These are phyloP conservation scores for Amniataba percoides DNA, from an alignment of 2,797 vertebrate species.

Conservation along the genomic window DNA sequence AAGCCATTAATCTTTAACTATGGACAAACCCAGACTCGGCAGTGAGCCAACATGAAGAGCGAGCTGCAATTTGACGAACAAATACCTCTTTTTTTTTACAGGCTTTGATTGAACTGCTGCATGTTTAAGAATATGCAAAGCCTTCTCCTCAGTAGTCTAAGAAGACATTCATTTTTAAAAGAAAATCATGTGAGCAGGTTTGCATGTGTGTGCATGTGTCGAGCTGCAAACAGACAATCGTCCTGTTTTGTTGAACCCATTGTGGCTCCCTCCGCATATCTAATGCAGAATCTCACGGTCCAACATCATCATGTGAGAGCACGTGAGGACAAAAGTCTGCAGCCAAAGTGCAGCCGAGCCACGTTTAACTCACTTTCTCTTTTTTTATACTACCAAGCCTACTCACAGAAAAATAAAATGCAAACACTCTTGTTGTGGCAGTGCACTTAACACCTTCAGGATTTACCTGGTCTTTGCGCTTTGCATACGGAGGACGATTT, in stretches of 20 bases:
- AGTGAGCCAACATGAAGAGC: conserved; percentile 25
- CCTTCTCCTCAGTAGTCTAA: not conserved
- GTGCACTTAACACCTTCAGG: not conserved
- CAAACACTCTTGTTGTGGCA: not conserved
- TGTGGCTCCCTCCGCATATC: conserved; percentile 22
- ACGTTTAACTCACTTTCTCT: not conserved
- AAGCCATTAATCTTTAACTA: conserved; percentile 74
- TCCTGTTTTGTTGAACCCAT: conserved; percentile 11
- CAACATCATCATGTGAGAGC: conserved; percentile 47
- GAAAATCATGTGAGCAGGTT: not conserved
- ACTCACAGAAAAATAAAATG: not conserved
- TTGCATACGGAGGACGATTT: not conserved
- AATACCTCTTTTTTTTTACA: conserved; percentile 13
- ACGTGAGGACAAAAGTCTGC: conserved; percentile 57
- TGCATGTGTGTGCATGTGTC: not conserved
- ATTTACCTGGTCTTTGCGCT: not conserved
- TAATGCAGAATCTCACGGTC: conserved; percentile 22
- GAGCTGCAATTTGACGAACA: conserved; percentile 27
- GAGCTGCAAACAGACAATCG: conserved; percentile 27
- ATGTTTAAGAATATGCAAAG: not conserved
- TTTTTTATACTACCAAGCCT: not conserved
- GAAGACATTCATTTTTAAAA: conserved; percentile 3
- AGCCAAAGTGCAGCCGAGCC: conserved; percentile 1
- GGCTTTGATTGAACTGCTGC: not conserved
- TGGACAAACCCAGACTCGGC: conserved; percentile 37